phyloP scores from a whole-genome alignment of 2,797 vertebrate species.

The Okamejei kenojei region DNA sequence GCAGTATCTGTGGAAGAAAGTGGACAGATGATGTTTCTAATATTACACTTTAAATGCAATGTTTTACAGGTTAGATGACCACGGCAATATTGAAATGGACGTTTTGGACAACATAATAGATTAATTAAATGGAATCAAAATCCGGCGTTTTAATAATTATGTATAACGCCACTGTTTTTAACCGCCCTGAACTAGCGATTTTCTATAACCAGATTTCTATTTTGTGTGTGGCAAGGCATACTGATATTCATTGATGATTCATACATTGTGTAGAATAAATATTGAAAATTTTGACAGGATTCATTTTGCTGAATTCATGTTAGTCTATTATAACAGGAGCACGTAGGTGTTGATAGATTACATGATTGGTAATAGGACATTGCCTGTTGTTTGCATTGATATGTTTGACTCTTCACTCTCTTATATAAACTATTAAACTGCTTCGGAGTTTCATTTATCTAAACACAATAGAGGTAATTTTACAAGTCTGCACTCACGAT shows the following conservation, averaged over 20 bases:
- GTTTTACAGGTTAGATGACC: background rate
- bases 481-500: background rate
- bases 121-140: background rate
- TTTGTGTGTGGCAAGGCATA: background rate
- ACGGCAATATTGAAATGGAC: background rate
- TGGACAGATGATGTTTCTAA: background rate
- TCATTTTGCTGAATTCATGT: background rate
- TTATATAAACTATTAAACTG: background rate
- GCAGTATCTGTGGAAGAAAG: too few species aligned
- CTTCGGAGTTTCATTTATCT: background rate
- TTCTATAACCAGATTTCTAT: background rate
- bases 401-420: background rate
- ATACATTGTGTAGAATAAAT: background rate
- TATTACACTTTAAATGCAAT: background rate
- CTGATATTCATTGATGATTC: background rate
- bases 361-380: background rate
- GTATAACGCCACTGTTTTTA: background rate
- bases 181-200: background rate
- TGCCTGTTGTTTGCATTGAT: background rate
- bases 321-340: background rate
- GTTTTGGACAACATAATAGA: background rate
- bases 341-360: background rate
- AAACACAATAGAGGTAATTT: background rate
- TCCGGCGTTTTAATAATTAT: background rate
- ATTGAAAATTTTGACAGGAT: background rate